Conservation (phyloP, 2,888 invertebrate genomes). For the Lochmaea capreae region DNA sequence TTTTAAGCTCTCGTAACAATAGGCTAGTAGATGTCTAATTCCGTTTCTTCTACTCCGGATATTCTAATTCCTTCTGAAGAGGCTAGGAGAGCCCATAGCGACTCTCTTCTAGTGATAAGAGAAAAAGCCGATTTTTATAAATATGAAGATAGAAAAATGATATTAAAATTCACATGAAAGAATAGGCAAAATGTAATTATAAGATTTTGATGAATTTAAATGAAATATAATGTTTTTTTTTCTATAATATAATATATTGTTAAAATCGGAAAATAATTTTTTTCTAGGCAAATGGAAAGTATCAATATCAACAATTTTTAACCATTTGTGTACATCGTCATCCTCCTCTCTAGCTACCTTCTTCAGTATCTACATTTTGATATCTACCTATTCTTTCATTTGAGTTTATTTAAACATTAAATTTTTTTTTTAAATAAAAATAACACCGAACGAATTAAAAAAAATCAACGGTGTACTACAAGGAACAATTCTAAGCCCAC, state of each 20-base stretch:
- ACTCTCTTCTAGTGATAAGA: too few species aligned
- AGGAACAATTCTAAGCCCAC: neutral
- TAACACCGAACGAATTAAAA: neutral
- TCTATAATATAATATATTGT: neutral
- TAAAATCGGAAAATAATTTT: neutral
- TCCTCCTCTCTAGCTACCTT: constrained; percentile 28
- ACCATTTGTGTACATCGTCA: constrained; percentile 21
- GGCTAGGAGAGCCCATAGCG: too few species aligned
- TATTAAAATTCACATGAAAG: constrained; percentile 9
- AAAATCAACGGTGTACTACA: neutral
- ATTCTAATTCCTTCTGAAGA: too few species aligned
- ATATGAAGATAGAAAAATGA: neutral
- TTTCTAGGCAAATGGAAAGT: constrained; percentile 18
- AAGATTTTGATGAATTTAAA: neutral
- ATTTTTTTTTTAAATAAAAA: neutral
- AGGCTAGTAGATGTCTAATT: too few species aligned
- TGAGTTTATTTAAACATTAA: constrained; percentile 18
- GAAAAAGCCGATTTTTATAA: too few species aligned
- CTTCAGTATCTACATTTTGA: constrained; percentile 16
- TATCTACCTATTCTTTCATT: constrained; percentile 28
- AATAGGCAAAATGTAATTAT: constrained; percentile 14
- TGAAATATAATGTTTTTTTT: neutral
- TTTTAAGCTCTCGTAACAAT: too few species aligned
- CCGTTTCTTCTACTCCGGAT: too few species aligned
- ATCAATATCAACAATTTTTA: constrained; percentile 16